phyloP scores from a whole-genome alignment of 1,140 invertebrate species.

The Meloidogyne chitwoodi region DNA sequence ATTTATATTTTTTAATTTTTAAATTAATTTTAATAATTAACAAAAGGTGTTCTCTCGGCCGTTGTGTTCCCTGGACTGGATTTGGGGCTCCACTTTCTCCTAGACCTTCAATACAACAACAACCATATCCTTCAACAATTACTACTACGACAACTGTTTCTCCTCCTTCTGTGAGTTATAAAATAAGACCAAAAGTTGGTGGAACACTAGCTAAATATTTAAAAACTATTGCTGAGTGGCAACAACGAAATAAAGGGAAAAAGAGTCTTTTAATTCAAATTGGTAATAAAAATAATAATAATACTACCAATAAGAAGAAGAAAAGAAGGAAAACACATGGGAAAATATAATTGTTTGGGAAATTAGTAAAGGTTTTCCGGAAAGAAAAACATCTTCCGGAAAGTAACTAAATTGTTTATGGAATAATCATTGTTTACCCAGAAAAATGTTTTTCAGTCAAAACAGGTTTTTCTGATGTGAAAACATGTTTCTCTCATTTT shows the following conservation, averaged over 20 bases:
- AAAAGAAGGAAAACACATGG: background rate
- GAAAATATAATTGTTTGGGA: background rate
- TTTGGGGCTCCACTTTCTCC: constrained; percentile 26
- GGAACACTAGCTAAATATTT: constrained; percentile 24
- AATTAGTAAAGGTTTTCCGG: background rate
- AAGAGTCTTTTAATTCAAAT: background rate
- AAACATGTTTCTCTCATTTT: background rate
- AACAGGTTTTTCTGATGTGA: background rate
- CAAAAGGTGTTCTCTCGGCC: constrained; percentile 35
- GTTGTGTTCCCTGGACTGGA: constrained; percentile 57
- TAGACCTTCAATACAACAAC: constrained; percentile 15
- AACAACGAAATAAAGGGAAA: background rate
- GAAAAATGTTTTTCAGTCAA: too few species aligned
- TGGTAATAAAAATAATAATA: background rate
- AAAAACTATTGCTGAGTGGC: constrained; percentile 19
- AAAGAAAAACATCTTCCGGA: background rate
- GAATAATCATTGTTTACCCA: too few species aligned
- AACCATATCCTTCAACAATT: background rate
- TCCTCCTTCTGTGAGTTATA: constrained; percentile 9
- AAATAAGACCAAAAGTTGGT: background rate
- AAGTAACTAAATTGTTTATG: background rate
- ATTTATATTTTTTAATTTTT: background rate
- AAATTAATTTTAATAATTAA: background rate
- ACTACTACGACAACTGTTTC: background rate
- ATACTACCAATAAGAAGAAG: background rate